These are phyloP conservation scores for Hemibagrus wyckioides DNA, from an alignment of 2,113 vertebrate genomes.

Conservation along the genomic window DNA sequence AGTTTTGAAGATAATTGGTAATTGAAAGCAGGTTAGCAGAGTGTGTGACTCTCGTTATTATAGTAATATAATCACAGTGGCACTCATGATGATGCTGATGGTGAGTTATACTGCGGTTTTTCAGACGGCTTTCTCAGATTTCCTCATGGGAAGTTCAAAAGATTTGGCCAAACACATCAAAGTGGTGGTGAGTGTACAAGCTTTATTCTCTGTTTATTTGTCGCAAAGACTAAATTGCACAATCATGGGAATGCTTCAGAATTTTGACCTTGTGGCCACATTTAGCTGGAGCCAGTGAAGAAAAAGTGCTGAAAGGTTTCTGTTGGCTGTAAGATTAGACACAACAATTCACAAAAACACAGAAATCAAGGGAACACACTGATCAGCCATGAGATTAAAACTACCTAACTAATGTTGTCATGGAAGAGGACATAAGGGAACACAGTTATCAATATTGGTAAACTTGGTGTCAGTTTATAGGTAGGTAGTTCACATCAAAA, in stretches of 20 bases:
- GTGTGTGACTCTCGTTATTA: neutral
- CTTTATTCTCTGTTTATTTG: neutral
- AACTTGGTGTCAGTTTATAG: too few relatives aligned
- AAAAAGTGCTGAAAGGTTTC: neutral
- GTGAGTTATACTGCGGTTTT: neutral
- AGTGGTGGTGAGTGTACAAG: slow-evolving; percentile 82
- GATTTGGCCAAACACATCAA: slow-evolving; percentile 92
- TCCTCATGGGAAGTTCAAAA: slow-evolving; percentile 90
- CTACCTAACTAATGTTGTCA: too few relatives aligned
- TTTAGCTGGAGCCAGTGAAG: neutral
- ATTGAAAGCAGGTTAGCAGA: neutral
- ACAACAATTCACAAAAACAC: neutral
- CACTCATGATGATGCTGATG: neutral
- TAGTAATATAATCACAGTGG: neutral
- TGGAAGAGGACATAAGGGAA: too few relatives aligned
- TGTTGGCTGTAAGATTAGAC: neutral
- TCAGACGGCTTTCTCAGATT: slow-evolving; percentile 95
- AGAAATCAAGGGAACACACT: neutral
- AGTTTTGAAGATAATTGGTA: neutral
- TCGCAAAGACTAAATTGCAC: neutral
- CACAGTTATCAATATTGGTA: too few relatives aligned
- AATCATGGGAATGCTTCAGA: neutral
- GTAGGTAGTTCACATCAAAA: too few relatives aligned
- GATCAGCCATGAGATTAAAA: too few relatives aligned
- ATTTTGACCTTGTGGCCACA: neutral